A percentile compares a stretch with the other conserved stretches of the same genome.
phyloP scores from a whole-genome alignment of 1,140 invertebrate species.

The Drosophila mayri region DNA sequence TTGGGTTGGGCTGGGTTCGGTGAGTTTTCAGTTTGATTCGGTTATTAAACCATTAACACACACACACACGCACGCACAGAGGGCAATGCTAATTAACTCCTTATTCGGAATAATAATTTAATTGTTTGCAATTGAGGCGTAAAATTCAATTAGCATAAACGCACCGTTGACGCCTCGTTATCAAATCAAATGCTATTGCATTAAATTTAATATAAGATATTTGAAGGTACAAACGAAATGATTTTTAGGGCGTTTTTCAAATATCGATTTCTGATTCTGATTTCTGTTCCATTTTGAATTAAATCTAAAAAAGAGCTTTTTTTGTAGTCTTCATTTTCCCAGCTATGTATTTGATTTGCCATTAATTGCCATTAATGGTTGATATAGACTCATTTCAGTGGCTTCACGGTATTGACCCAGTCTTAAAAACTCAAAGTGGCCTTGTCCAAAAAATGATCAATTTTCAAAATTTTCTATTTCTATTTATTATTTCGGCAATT shows the following conservation, averaged over 20 bases:
- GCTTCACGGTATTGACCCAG: slow-evolving; percentile 11
- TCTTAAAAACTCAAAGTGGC: slow-evolving; percentile 7
- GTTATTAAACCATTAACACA: slow-evolving; percentile 39
- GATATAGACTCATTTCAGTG: slow-evolving; percentile 6
- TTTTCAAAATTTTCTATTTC: not conserved
- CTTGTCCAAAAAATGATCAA: slow-evolving; percentile 1
- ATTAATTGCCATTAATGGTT: slow-evolving; percentile 5
- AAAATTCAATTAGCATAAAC: slow-evolving; percentile 26
- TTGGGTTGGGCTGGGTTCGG: slow-evolving; percentile 16
- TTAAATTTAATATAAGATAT: not conserved
- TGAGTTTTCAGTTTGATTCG: not conserved
- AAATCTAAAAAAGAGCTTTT: not conserved
- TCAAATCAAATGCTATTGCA: not conserved
- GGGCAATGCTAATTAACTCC: slow-evolving; percentile 45
- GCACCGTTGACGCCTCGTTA: slow-evolving; percentile 6
- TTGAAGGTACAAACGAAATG: no score
- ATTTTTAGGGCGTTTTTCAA: no score
- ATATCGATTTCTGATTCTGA: no score
- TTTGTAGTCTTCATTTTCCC: not conserved
- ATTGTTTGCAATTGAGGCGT: slow-evolving; percentile 49
- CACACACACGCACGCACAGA: slow-evolving; percentile 6
- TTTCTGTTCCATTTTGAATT: not conserved
- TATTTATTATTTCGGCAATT: not conserved
- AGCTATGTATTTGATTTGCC: not conserved
- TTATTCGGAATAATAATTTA: slow-evolving; percentile 40